Percentiles rank a stretch among this genome's conserved stretches.
Evolutionary conservation across 2,113 vertebrate species (phyloP).

Genomic region (Pseudorasbora parva): DNA sequence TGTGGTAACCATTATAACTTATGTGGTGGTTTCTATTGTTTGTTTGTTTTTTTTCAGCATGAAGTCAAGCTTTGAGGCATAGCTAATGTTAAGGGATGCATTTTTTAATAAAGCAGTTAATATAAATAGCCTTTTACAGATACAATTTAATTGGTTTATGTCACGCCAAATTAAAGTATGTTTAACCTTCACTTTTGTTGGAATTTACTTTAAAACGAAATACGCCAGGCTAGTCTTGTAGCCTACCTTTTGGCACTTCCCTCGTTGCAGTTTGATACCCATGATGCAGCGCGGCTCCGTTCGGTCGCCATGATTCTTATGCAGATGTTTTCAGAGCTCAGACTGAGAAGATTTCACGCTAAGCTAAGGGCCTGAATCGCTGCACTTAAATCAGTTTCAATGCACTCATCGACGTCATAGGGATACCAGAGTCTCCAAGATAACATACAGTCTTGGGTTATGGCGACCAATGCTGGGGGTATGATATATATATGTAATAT

Average conservation of each 20-base stretch:
- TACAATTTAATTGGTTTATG: neutral
- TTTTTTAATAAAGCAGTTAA: neutral
- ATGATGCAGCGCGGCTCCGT: slow-evolving; percentile 40
- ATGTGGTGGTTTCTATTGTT: neutral
- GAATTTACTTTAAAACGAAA: neutral
- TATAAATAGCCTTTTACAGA: neutral
- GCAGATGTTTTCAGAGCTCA: slow-evolving; percentile 31
- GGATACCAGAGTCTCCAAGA: slow-evolving; percentile 52
- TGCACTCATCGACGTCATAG: slow-evolving; percentile 58
- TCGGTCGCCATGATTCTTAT: slow-evolving; percentile 42
- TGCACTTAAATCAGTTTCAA: slow-evolving; percentile 54
- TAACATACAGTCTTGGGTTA: slow-evolving; percentile 62
- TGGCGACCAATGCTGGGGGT: slow-evolving; percentile 75
- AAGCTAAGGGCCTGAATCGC: slow-evolving; percentile 20
- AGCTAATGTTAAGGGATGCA: neutral
- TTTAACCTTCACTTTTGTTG: neutral
- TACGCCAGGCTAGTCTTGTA: neutral
- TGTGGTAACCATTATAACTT: neutral
- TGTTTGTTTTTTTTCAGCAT: neutral
- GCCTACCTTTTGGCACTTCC: neutral
- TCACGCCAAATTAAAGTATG: neutral
- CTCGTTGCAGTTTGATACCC: slow-evolving; percentile 12
- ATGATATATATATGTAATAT: slow-evolving; percentile 47
- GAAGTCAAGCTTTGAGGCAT: neutral
- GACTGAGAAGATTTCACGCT: slow-evolving; percentile 7